Evolutionary conservation across 2,113 vertebrate species (phyloP).

Genomic region (Nothobranchius furzeri): DNA sequence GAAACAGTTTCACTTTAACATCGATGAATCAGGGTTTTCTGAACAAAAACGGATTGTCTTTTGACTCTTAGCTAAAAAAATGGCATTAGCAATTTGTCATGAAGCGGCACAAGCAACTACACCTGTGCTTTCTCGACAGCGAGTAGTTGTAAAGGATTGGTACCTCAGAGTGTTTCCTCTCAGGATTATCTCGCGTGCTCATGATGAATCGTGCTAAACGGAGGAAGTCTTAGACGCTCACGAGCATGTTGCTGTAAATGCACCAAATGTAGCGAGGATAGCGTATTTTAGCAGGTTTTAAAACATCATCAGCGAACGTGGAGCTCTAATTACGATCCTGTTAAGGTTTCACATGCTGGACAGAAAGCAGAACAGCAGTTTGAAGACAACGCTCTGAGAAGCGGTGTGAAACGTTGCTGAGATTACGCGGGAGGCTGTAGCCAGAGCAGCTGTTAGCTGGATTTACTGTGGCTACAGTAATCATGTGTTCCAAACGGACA

Average conservation of each 20-base stretch:
- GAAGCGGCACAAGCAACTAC: not conserved
- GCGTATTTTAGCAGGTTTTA: not conserved
- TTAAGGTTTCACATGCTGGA: slow-evolving; percentile 1
- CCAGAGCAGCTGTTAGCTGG: not conserved
- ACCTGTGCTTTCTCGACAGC: not conserved
- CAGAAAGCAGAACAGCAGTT: not conserved
- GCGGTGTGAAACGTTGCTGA: not conserved
- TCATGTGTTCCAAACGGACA: not conserved
- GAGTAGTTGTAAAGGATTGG: not conserved
- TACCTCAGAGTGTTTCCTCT: not conserved
- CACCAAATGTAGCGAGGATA: too few relatives aligned
- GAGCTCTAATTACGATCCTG: not conserved
- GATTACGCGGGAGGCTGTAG: not conserved
- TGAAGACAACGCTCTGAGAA: not conserved
- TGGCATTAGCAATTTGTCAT: not conserved
- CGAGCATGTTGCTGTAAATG: not conserved
- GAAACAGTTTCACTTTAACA: not conserved
- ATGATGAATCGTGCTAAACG: not conserved
- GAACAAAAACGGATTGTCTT: not conserved
- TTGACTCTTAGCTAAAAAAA: not conserved
- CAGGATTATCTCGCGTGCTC: not conserved
- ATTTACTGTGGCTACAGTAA: slow-evolving; percentile 19
- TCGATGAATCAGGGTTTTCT: too few relatives aligned
- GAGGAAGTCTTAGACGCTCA: not conserved
- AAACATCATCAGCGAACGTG: not conserved